Base-by-base conservation (phyloP, 2,888 invertebrate genomes). In the Drosophila setosimentum region DNA sequence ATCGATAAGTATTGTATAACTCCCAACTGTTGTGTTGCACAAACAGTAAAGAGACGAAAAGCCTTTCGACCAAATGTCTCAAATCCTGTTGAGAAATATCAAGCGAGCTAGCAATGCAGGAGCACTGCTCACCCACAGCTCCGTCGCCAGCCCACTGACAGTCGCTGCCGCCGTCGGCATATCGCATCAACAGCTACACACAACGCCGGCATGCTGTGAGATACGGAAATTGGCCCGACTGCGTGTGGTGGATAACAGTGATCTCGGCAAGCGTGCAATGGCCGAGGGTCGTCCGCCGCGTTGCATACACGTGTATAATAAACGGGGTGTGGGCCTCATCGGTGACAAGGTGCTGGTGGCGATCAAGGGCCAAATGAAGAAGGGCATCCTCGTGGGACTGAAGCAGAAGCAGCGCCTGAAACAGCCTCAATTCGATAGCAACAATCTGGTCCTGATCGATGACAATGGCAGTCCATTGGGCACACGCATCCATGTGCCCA, bases 211-310 rank as follows among this genome's bases (percentile, higher is more conserved):
- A 63, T 93, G 94, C 78, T 94, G 93, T 90, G 96, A 97, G 93
- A 96, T 97, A 55, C 95, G 95, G 48, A 95, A 96, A 91, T 89
- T 97, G 79, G 95, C 97, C 2, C 94, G 98, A 57, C 94, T 99
- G 21, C 94, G 98, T 87, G 98, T 99, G 8, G 99, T 99, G 3
- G 99, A 99, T 93, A 99, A 99, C 93, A 98, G 98, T 64, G 96
- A 97, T 81, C 95, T 99, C 71, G 99, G 99, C 40, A 98, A 97
- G 92, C 95, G 97, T 91, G 99, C 99, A 2, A 98, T 98, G 97
- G 95, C 97, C 2, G 97, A 98, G 92, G 99, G 99, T 54, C 97
- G 97, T 93, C 98, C 99, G 16, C 98, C 99, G 0, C 96, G 95
- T 92, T 96, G 97, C 89, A 99, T 99, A 90, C 98, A 99, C 91